Evolutionary conservation across 1,140 invertebrate species (phyloP).

Genomic region (Radopholus similis): DNA sequence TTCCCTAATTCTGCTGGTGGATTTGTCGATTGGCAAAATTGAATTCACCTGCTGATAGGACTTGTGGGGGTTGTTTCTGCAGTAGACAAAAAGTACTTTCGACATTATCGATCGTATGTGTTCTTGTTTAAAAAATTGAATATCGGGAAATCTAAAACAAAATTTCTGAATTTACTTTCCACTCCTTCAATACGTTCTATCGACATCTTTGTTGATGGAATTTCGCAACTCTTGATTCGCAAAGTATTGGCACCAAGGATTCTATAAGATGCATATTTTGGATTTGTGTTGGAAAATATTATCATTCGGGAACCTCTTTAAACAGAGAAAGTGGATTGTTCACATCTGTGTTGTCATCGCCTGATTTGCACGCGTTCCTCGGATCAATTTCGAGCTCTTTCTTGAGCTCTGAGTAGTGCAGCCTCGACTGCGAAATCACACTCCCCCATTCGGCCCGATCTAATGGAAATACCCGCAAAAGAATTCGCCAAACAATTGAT

Average conservation of each 20-base stretch:
- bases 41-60: conserved; percentile 70
- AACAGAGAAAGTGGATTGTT: conserved; percentile 39
- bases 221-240: conserved; percentile 72
- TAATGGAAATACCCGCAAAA: conserved; percentile 25
- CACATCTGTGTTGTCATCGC: conserved; percentile 8
- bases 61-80: conserved; percentile 70
- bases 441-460: conserved; percentile 19
- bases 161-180: conserved; percentile 9
- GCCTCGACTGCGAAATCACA: conserved; percentile 11
- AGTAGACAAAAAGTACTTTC: conserved; percentile 71
- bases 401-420: conserved; percentile 23
- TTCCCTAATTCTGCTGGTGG: conserved; percentile 65
- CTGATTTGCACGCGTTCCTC: conserved; percentile 2
- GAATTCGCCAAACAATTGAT: conserved; percentile 35
- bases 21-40: background rate
- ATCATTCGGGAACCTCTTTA: conserved; percentile 25
- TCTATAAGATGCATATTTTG: conserved; percentile 25
- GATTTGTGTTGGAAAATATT: background rate
- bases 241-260: conserved; percentile 75
- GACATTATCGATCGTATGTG: conserved; percentile 72
- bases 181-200: conserved; percentile 67
- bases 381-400: conserved; percentile 25
- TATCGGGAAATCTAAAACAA: conserved; percentile 69
- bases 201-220: conserved; percentile 74
- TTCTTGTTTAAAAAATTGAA: conserved; percentile 72